phyloP scores from a whole-genome alignment of 1,140 invertebrate species.

The Ostrea edulis region DNA sequence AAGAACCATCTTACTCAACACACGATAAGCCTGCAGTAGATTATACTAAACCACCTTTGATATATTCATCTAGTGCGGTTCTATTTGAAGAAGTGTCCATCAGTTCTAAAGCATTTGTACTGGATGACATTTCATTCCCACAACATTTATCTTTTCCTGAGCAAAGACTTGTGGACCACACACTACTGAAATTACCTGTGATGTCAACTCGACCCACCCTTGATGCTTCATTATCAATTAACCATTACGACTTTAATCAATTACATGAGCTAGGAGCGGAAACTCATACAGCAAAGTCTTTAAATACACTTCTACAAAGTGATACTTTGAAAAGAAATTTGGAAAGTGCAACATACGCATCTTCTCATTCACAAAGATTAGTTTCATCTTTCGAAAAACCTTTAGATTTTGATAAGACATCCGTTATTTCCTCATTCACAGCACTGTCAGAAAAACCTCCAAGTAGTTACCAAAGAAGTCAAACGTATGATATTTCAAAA shows the following conservation, averaged over 20 bases:
- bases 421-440: neutral
- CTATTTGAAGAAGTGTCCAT: neutral
- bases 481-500: neutral
- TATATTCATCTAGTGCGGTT: neutral
- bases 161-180: neutral
- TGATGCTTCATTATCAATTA: neutral
- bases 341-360: neutral
- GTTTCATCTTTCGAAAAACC: neutral
- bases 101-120: neutral
- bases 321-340: neutral
- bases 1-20: neutral
- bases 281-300: neutral
- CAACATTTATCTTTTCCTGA: neutral
- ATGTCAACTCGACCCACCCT: neutral
- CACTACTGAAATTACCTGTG: neutral
- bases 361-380: neutral
- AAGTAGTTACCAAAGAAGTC: too few relatives aligned
- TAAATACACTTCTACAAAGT: neutral
- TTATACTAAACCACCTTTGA: neutral
- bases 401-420: neutral
- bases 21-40: neutral
- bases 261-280: neutral
- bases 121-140: neutral
- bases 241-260: neutral
- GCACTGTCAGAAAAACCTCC: neutral